Evolutionary conservation across 2,888 invertebrate genomes (phyloP), one percentile per base, ranked within the genome.

Genomic region (Phasia obesa): DNA sequence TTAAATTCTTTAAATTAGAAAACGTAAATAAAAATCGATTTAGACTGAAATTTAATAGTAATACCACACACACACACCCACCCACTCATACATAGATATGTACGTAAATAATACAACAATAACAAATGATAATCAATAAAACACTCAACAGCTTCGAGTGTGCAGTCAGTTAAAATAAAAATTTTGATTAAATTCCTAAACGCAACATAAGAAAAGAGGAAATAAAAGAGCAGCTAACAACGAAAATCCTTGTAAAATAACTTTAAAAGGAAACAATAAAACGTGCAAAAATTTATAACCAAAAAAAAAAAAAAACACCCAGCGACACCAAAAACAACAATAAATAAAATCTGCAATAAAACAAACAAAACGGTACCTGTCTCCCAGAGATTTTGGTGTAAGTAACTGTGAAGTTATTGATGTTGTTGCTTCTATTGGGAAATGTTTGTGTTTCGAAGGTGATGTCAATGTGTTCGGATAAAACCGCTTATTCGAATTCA

Each of bases 101-200:
- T 21, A 38, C 31, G n/a, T 4, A 6, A 71, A 27, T 15, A 81
- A 59, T 23, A 38, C 23, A 31, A 47, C 13, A 47, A 55, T 55
- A 64, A 75, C 55, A 55, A 62, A 86, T 86, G 86, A 75, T 86
- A 88, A 88, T 90, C 89, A 90, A 89, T 90, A 89, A 89, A 89
- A 81, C 49, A 60, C 75, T 49, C 19, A 27, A 44, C 38, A 31
- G 23, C 11, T 60, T 88, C 87, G 88, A 47, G 9, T 21, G 27
- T 59, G 35, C 25, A 38, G 74, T 49, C n/a, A 44, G 19, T 9
- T 27, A 65, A 77, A 71, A 57, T 60, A 59, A 35, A 75, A 77
- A 62, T 77, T 70, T 73, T 69, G 71, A 76, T 71, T 75, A 85
- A 78, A 83, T 84, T 79, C 75, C 76, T 84, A 31, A 57, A 55